Percentiles rank a stretch among this genome's conserved stretches.
Conservation (phyloP, 2,797 vertebrate genomes). For the Meriones psammophilus region DNA sequence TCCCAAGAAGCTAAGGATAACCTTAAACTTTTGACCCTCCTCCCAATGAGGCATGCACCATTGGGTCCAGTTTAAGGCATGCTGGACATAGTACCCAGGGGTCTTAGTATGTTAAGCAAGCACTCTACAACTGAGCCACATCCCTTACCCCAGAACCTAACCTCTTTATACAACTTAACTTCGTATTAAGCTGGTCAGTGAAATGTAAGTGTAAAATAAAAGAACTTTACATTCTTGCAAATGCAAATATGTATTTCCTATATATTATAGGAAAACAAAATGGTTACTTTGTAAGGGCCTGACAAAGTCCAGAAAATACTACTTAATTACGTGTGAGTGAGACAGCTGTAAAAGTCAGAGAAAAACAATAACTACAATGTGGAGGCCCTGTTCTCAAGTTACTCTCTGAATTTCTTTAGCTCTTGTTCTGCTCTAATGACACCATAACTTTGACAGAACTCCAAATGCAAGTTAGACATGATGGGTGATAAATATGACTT, state of each 20-base stretch:
- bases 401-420: rapidly evolving
- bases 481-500: not conserved
- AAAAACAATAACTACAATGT: not conserved
- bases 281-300: not conserved
- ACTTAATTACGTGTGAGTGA: not conserved
- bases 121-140: not conserved
- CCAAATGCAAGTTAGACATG: not conserved
- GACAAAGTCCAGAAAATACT: not conserved
- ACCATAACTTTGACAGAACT: not conserved
- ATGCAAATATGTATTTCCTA: not conserved
- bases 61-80: not conserved
- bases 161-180: not conserved
- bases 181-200: not conserved
- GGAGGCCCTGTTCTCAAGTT: not conserved
- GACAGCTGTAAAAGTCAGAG: not conserved
- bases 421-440: not conserved
- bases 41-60: not conserved
- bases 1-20: not conserved
- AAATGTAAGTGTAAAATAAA: not conserved
- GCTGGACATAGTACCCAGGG: not conserved
- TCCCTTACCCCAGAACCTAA: no score
- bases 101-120: not conserved
- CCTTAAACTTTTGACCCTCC: not conserved
- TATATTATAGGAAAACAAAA: not conserved
- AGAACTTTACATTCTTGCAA: not conserved